Evolutionary conservation across 1,140 invertebrate genomes (phyloP), one percentile per base, ranked within the genome.

Genomic region (Drosophila rhopaloa): DNA sequence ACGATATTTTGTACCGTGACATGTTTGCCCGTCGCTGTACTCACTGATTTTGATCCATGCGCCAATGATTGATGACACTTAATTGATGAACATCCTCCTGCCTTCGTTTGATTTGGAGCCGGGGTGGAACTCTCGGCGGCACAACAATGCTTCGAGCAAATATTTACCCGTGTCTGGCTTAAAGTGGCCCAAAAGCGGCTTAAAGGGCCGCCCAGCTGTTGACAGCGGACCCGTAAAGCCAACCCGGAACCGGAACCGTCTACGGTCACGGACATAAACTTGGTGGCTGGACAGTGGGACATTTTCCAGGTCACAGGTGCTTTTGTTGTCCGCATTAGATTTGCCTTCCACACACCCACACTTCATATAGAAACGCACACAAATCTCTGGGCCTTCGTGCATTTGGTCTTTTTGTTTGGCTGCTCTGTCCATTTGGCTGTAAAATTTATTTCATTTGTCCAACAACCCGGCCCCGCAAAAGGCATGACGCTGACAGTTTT

Each of bases 391-490:
- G 9, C 43, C 27, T 55, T 35, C 55, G n/a, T 72, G 62, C 76
- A 57, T 71, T 76, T 70, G 72, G 76, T 56, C 79, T 86, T 80
- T 89, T 89, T 88, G 76, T 84, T 76, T 19, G 61, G 65, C 79
- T 56, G 61, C 66, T 73, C 77, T 81, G 77, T 79, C 85, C 84
- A 84, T 90, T 89, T 89, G 85, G 85, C 80, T 89, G 84, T 90
- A 89, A 89, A 89, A 89, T 89, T 89, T 89, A 89, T 89, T 90
- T 89, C 85, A 90, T 89, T 89, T 89, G 75, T 68, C 63, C 75
- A 73, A 57, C 24, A 37, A 46, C 59, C 60, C 46, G 38, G 56
- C 74, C 48, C 76, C 59, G 53, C 81, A 86, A 71, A 51, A 86
- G 79, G 84, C 84, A 82, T 89, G 84, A 90, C 77, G 84, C 80